phyloP scores from a whole-genome alignment of 2,888 invertebrate genomes.

The Cerceris ruficornis region DNA sequence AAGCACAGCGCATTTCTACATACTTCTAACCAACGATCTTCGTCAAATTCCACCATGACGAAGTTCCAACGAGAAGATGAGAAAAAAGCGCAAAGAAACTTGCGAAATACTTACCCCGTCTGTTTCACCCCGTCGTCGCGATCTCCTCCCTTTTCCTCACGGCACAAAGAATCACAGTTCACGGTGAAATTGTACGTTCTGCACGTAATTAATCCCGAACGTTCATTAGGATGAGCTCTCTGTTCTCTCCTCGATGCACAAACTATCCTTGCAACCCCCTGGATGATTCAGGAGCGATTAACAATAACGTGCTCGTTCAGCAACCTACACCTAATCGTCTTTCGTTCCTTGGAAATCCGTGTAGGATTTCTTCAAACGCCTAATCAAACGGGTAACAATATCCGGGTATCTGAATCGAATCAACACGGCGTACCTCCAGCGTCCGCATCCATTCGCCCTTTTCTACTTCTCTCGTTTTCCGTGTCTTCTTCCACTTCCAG shows the following conservation, averaged over 20 bases:
- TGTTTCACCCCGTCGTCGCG: slow-evolving; percentile 35
- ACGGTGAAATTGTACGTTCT: slow-evolving; percentile 38
- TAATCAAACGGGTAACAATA: not conserved
- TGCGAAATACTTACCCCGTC: slow-evolving; percentile 29
- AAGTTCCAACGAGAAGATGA: too few relatives aligned
- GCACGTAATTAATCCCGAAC: slow-evolving; percentile 41
- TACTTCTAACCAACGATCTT: too few relatives aligned
- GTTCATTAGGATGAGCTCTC: slow-evolving; percentile 39
- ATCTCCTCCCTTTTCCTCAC: slow-evolving; percentile 29
- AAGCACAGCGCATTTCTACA: too few relatives aligned
- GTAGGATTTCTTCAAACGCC: too few relatives aligned
- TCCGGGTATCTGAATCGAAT: slow-evolving; percentile 10
- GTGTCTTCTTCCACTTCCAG: slow-evolving; percentile 5
- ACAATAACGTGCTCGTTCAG: too few relatives aligned
- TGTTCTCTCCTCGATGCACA: slow-evolving; percentile 1
- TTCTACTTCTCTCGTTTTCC: slow-evolving; percentile 4
- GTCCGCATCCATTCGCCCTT: not conserved
- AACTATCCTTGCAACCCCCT: not conserved
- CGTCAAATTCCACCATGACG: too few relatives aligned
- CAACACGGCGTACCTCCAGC: slow-evolving; percentile 35
- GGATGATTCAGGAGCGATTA: too few relatives aligned
- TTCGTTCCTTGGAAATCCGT: too few relatives aligned
- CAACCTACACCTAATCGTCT: too few relatives aligned
- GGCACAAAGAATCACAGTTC: slow-evolving; percentile 64
- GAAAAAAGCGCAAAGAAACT: too few relatives aligned